phyloP scores from a whole-genome alignment of 2,888 invertebrate species.

The Trichogramma evanescens region DNA sequence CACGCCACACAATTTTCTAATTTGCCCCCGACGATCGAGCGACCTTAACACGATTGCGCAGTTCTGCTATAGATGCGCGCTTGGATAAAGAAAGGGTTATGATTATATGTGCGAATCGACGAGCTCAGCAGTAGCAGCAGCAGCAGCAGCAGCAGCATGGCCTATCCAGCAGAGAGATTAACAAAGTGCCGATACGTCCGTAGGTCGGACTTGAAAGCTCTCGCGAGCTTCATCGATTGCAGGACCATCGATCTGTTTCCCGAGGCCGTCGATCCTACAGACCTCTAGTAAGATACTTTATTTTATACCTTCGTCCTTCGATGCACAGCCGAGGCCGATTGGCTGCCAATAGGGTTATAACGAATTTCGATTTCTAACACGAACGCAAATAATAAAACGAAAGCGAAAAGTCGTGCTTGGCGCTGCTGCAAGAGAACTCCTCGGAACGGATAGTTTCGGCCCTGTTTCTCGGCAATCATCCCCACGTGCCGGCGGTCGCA shows the following conservation, averaged over 20 bases:
- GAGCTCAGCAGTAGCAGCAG: no score
- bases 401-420: constrained; percentile 51
- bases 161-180: not conserved
- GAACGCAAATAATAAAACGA: constrained; percentile 25
- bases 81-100: no score
- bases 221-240: constrained; percentile 30
- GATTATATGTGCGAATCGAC: no score
- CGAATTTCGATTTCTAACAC: not conserved
- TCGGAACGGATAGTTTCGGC: constrained; percentile 35
- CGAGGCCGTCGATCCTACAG: not conserved
- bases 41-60: no score
- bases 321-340: no score
- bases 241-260: constrained; percentile 25
- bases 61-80: no score
- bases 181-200: constrained; percentile 15
- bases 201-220: constrained; percentile 31
- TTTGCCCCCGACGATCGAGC: no score
- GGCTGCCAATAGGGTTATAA: no score
- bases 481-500: constrained; percentile 53
- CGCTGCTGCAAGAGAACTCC: constrained; percentile 47
- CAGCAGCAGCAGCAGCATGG: no score
- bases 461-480: constrained; percentile 48
- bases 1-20: no score
- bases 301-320: not conserved
- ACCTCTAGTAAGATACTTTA: not conserved